Evolutionary conservation across 2,888 invertebrate species (phyloP), one percentile per base, ranked within the genome.

Genomic region (Tridacna crocea): DNA sequence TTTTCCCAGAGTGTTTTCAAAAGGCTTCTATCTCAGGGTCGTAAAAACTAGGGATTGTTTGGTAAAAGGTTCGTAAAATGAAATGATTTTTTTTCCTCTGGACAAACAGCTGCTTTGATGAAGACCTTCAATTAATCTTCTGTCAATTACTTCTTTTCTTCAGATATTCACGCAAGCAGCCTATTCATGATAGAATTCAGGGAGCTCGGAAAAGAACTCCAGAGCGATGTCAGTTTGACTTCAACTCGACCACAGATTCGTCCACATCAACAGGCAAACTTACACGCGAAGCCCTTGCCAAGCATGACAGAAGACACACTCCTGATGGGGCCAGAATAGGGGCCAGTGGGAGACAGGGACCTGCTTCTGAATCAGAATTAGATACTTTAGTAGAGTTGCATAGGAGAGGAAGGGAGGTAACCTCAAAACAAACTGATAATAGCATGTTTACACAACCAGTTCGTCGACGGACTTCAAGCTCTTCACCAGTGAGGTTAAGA

Each of bases 241-340:
- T 82, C 61, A 77, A 81, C 60, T 75, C 26, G 13, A 79, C 78
- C 47, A 75, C 77, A 24, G 61, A 65, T 3, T 74, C 80, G 15
- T 26, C 79, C 4, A 13, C 73, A 0, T 61, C 79, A 2, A 82
- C 85, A 17, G 75, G 83, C 26, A 55, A 83, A 55, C 83, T 89
- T 8, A 89, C 89, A 24, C 61, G 83, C 13, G 77, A 81, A 19
- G 89, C 88, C 22, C 75, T 89, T 3, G 89, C 87, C 0, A 78
- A 75, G 22, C 89, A 89, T 72, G 82, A 89, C 24, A 47, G 51
- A 15, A 60, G 75, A 68, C 74, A 85, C 65, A 27, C 72, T 22
- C 75, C 81, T 26, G 72, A 75, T 75, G 77, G 66, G 22, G 74
- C 65, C 15, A 66, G 80, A 65, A 15, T 77, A n/a, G 68, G 77